Base-by-base conservation (phyloP, 2,888 invertebrate species). In the Teinopalpus imperialis region DNA sequence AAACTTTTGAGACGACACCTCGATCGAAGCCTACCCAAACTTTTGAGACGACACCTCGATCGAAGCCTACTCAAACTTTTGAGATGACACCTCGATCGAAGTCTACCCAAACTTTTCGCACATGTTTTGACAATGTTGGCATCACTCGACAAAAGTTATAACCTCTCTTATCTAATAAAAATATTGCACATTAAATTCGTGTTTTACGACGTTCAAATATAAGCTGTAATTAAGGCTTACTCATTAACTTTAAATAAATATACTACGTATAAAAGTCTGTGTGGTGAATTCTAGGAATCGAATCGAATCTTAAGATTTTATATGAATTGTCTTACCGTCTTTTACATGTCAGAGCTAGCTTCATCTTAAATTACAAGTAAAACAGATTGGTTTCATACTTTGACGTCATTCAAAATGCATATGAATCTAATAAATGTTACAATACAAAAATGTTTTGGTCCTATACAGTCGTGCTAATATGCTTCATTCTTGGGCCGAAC, bases 101-200 rank as follows among this genome's bases (percentile, higher is more conserved):
- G 47, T 40, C 24, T 32, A n/a, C 21, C 12, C 20, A 12, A 6
- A 16, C 10, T 14, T 32, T 6, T 9, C 14, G n/a, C n/a, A n/a
- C n/a, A n/a, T n/a, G n/a, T n/a, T n/a, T n/a, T n/a, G n/a, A n/a
- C n/a, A n/a, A 23, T 5, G 39, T 12, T 31, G 30, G 8, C 20
- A 20, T 13, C 29, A 32, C 41, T 18, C 16, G 18, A n/a, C 18
- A 32, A 32, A 12, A 10, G 10, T n/a, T 14, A 43, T 14, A 30
- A 16, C 21, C 29, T 16, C 10, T 37, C 27, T 20, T 43, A 43
- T 35, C 44, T 44, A 44, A 37, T 37, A 26, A 44, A 36, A 44
- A 44, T 37, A 44, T 44, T 44, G 44, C 44, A 44, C 37, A 37
- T 37, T 44, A 44, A 44, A 44, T 44, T 44, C 37, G 37, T 43